Evolutionary conservation across 2,797 vertebrate species (phyloP).

Genomic region (Eospalax fontanierii): DNA sequence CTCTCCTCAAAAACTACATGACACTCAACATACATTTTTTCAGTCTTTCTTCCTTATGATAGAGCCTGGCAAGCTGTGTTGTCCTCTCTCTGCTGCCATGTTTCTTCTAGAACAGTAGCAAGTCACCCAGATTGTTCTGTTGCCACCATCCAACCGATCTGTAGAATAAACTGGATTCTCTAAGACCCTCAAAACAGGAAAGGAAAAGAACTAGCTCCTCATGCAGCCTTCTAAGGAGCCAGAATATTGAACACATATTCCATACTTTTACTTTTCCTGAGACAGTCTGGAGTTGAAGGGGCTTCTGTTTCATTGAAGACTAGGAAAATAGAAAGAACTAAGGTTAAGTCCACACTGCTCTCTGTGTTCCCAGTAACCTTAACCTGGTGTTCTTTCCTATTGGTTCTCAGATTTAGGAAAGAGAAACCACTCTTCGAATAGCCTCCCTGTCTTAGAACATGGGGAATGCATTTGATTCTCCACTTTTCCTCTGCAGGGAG

Average conservation of each 20-base stretch:
- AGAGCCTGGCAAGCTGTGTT: neutral
- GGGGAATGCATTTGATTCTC: neutral
- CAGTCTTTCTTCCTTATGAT: neutral
- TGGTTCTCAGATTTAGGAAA: neutral
- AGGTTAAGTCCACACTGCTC: neutral
- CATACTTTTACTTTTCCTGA: neutral
- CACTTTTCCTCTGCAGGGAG: neutral
- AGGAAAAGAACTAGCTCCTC: neutral
- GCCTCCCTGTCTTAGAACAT: neutral
- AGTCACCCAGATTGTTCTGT: neutral
- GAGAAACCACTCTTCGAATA: neutral
- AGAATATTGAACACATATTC: neutral
- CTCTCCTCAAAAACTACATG: neutral
- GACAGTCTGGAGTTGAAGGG: fast-evolving
- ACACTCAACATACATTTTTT: neutral
- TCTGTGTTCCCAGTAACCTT: neutral
- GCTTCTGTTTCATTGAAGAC: neutral
- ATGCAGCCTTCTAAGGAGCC: too few species aligned
- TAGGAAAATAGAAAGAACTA: too few species aligned
- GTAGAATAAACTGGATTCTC: neutral
- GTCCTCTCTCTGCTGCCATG: neutral
- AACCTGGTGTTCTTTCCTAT: neutral
- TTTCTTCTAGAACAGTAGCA: neutral
- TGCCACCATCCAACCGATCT: neutral
- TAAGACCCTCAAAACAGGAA: neutral